These are phyloP conservation scores for Coregonus sp. DNA, from an alignment of 2,797 vertebrate genomes.

Conservation along the genomic window DNA sequence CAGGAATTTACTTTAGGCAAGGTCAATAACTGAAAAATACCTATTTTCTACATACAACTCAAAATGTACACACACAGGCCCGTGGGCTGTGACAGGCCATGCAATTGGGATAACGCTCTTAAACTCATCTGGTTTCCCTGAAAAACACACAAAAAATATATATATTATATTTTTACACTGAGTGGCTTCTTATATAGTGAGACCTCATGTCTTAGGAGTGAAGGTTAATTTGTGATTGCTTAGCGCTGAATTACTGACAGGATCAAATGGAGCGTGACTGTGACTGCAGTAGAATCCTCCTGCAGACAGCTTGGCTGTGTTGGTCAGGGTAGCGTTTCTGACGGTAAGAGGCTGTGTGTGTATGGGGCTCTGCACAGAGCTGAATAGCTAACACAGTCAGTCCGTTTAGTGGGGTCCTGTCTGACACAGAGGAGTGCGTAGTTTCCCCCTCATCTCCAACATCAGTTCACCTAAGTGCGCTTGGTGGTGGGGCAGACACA, in stretches of 20 bases:
- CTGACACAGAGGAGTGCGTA: not conserved
- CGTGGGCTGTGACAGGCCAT: not conserved
- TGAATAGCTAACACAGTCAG: slow-evolving; percentile 8
- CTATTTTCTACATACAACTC: not conserved
- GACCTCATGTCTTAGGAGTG: slow-evolving; percentile 13
- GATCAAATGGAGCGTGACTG: slow-evolving; percentile 25
- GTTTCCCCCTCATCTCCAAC: slow-evolving; percentile 29
- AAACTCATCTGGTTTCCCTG: not conserved
- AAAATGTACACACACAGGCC: not conserved
- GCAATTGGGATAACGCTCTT: not conserved
- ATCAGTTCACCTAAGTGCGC: not conserved
- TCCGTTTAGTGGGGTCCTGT: slow-evolving; percentile 34
- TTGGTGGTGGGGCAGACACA: slow-evolving; percentile 17
- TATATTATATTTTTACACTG: not conserved
- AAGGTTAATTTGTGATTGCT: slow-evolving; percentile 27
- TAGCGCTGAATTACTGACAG: slow-evolving; percentile 14
- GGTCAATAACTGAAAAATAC: slow-evolving; percentile 15
- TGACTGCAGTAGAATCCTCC: slow-evolving; percentile 12
- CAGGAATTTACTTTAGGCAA: slow-evolving; percentile 6
- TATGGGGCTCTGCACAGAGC: slow-evolving; percentile 19
- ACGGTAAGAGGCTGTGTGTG: slow-evolving; percentile 14
- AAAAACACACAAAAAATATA: not conserved
- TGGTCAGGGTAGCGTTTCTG: slow-evolving; percentile 28
- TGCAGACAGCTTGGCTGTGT: slow-evolving; percentile 50
- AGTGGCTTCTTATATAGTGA: slow-evolving; percentile 27